A percentile compares a stretch with the other conserved stretches of the same genome.
Evolutionary conservation across 2,797 vertebrate genomes (phyloP).

Genomic region (Linurgus olivaceus): DNA sequence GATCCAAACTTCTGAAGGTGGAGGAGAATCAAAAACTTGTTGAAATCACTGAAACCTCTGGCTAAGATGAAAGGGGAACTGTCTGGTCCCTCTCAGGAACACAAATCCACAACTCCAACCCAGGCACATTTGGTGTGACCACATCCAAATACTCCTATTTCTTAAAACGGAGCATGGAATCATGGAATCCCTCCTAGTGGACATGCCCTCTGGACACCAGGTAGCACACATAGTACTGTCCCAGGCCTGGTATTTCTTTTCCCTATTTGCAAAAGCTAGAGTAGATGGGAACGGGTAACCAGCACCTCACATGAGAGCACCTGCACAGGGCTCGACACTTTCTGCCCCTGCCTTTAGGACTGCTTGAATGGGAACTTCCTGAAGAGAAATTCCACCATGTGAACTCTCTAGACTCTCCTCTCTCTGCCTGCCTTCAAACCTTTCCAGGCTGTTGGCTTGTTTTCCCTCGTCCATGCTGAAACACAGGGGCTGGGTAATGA

Average conservation of each 20-base stretch:
- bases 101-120: not conserved
- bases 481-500: not conserved
- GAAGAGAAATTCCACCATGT: not conserved
- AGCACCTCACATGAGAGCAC: not conserved
- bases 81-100: not conserved
- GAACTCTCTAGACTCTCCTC: not conserved
- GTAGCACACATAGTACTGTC: not conserved
- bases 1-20: slow-evolving; percentile 5
- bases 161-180: not conserved
- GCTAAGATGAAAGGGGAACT: not conserved
- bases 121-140: not conserved
- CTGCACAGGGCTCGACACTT: not conserved
- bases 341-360: not conserved
- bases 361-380: not conserved
- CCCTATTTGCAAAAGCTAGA: not conserved
- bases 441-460: not conserved
- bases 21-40: not conserved
- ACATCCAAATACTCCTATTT: not conserved
- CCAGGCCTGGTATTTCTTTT: not conserved
- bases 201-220: not conserved
- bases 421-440: not conserved
- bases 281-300: not conserved
- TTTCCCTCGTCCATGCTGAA: not conserved
- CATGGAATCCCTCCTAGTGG: not conserved
- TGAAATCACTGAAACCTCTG: not conserved